Base-by-base conservation (phyloP, 2,113 vertebrate species). In the Ancistrus triradiatus region DNA sequence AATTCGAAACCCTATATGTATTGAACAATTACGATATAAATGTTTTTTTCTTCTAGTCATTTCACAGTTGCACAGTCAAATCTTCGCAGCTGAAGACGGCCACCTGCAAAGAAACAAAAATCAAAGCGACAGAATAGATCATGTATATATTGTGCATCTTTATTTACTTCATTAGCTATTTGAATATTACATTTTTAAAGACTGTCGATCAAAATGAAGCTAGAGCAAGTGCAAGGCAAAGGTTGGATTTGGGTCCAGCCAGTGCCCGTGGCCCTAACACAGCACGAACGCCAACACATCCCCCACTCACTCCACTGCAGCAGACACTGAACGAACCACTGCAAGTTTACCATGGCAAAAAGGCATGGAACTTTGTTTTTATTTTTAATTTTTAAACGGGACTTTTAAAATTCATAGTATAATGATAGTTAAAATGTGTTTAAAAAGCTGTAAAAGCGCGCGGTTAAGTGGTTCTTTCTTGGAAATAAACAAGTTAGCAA, bases 141-240 rank as follows among this genome's bases (percentile, higher is more conserved):
- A 48, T 25, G 24, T 37, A 31, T n/a, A n/a, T n/a, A n/a, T n/a
- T n/a, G n/a, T n/a, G n/a, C n/a, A n/a, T n/a, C n/a, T n/a, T n/a
- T n/a, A n/a, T n/a, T n/a, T n/a, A n/a, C n/a, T n/a, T n/a, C n/a
- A n/a, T 49, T 24, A 25, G 7, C 18, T 18, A 11, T 5, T 9
- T 14, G 6, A 17, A 13, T 19, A 27, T 4, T 17, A n/a, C 21
- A 11, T 22, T 28, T 38, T 25, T 19, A 6, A 2, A 22, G 49
- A 14, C 15, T 52, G 63, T 61, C 31, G 27, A 24, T 8, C 13
- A 48, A 6, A 24, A 7, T 47, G 40, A 17, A 60, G 22, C 49
- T 31, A 9, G 53, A 48, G 49, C 65, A 69, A 74, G 56, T 69
- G 66, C 61, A 69, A 69, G 61, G 49, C 66, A 69, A 74, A 65